Conservation (phyloP, 1,140 invertebrate species). For the Camponotus floridanus region DNA sequence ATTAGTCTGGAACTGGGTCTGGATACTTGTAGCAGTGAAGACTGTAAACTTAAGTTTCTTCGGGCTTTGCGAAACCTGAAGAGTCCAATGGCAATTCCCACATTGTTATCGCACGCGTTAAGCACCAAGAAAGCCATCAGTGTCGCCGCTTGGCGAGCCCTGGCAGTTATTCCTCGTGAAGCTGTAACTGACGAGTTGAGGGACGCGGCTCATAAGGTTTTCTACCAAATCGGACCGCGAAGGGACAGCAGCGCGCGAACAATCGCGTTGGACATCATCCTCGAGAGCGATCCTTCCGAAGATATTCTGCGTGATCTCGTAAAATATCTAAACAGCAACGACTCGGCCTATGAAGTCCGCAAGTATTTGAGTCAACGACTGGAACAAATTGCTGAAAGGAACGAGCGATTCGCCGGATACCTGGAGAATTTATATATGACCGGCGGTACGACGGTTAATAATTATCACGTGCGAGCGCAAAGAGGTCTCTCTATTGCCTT, state of each 20-base stretch:
- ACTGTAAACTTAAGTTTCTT: constrained; percentile 88
- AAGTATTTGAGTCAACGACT: constrained; percentile 90
- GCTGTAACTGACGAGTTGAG: constrained; percentile 84
- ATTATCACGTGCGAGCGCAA: constrained; percentile 90
- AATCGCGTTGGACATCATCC: constrained; percentile 91
- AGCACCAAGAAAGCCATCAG: constrained; percentile 86
- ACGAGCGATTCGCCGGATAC: constrained; percentile 83
- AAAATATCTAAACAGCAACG: constrained; percentile 86
- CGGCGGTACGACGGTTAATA: constrained; percentile 86
- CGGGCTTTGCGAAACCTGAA: constrained; percentile 90
- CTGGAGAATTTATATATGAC: constrained; percentile 82
- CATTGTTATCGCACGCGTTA: constrained; percentile 87
- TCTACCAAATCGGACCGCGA: constrained; percentile 88
- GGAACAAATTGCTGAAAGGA: constrained; percentile 87
- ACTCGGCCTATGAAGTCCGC: constrained; percentile 89
- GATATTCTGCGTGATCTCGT: constrained; percentile 87
- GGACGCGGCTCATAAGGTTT: constrained; percentile 87
- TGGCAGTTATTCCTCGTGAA: constrained; percentile 87
- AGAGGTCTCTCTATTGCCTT: constrained; percentile 91
- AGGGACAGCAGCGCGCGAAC: constrained; percentile 91
- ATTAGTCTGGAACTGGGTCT: constrained; percentile 85
- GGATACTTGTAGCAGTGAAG: constrained; percentile 86
- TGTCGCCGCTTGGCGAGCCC: constrained; percentile 89
- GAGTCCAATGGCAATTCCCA: constrained; percentile 87
- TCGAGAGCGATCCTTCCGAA: constrained; percentile 87